Conservation (phyloP, 1,140 invertebrate genomes). For the Drosophila bocki region DNA sequence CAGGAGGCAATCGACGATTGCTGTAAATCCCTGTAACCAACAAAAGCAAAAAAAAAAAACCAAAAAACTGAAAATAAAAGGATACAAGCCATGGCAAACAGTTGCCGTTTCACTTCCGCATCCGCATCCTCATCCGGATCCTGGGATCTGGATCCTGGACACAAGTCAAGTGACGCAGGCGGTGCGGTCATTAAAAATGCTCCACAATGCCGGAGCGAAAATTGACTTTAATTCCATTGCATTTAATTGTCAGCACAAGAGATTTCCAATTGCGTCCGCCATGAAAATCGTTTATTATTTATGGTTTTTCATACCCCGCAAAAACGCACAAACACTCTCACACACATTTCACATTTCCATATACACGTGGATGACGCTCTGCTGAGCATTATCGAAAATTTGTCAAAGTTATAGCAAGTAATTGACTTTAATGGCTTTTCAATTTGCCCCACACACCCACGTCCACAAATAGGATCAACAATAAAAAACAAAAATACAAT, state of each 20-base stretch:
- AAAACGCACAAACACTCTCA: neutral
- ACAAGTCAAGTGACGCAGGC: constrained; percentile 62
- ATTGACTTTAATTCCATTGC: constrained; percentile 56
- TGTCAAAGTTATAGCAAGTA: constrained; percentile 61
- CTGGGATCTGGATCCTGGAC: no score
- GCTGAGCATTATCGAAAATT: constrained; percentile 58
- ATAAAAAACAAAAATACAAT: constrained; percentile 16
- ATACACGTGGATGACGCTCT: constrained; percentile 15
- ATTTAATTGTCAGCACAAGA: constrained; percentile 62
- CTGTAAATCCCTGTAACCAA: constrained; percentile 75
- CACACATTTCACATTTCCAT: neutral
- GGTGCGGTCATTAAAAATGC: constrained; percentile 50
- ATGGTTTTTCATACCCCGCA: constrained; percentile 45
- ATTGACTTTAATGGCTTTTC: constrained; percentile 71
- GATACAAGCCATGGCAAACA: constrained; percentile 53
- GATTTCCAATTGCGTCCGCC: constrained; percentile 56
- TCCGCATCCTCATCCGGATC: constrained; percentile 5
- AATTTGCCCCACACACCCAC: constrained; percentile 36
- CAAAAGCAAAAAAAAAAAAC: constrained; percentile 13
- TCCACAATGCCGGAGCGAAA: constrained; percentile 44
- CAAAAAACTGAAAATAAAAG: constrained; percentile 17
- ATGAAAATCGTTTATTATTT: constrained; percentile 72
- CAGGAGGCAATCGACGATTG: constrained; percentile 48
- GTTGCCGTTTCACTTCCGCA: constrained; percentile 50
- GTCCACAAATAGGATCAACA: constrained; percentile 7